A percentile compares a stretch with the other conserved stretches of the same genome.
phyloP scores from a whole-genome alignment of 23 tunicate genomes.

The Halocynthia aurantium region DNA sequence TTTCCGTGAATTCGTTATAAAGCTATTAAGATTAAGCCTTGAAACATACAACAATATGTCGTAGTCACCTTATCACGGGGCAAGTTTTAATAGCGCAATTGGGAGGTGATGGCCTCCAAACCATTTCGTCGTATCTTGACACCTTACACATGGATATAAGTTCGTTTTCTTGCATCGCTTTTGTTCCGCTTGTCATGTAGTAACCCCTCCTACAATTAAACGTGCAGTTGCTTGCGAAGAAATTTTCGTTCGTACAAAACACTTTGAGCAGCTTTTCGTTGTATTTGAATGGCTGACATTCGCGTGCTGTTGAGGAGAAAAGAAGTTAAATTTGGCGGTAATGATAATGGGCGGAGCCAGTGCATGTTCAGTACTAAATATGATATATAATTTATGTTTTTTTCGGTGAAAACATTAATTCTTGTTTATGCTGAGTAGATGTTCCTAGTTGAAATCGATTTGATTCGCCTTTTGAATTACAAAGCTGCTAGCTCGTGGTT shows the following conservation, averaged over 20 bases:
- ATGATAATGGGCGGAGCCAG: too few relatives aligned
- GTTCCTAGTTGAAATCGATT: too few relatives aligned
- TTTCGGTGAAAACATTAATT: too few relatives aligned
- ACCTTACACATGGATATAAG: slow-evolving; percentile 1
- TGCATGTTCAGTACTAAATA: background rate
- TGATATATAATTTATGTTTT: background rate
- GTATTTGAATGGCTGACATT: background rate
- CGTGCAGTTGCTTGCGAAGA: background rate
- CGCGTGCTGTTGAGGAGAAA: background rate
- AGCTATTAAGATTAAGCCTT: background rate
- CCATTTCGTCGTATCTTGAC: slow-evolving; percentile 5
- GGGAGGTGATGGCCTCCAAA: slow-evolving; percentile 6
- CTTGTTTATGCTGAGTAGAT: too few relatives aligned
- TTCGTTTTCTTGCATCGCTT: slow-evolving; percentile 5
- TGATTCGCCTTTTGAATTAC: too few relatives aligned
- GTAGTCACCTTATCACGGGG: background rate
- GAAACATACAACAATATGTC: background rate
- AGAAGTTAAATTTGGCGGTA: background rate
- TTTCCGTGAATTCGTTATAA: background rate
- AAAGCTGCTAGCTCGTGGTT: too few relatives aligned
- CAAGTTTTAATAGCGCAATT: slow-evolving; percentile 8
- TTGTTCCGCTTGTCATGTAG: slow-evolving; percentile 6
- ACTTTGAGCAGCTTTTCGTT: background rate
- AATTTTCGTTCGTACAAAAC: background rate
- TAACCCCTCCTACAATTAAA: slow-evolving; percentile 1